These are phyloP conservation scores for Crotalus helleri DNA, from an alignment of 2,113 vertebrate species.

Conservation along the genomic window DNA sequence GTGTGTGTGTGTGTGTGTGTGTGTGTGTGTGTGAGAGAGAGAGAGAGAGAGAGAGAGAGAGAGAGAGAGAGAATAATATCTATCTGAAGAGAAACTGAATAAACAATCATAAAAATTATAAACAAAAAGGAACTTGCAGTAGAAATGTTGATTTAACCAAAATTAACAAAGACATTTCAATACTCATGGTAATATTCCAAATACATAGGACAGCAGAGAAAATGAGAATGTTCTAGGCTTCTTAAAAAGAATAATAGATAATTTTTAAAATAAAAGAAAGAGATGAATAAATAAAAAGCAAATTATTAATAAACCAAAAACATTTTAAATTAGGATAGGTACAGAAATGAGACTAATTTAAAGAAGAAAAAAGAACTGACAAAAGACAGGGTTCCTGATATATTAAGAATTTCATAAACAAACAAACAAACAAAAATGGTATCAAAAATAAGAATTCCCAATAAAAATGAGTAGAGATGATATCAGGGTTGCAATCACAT, in stretches of 20 bases:
- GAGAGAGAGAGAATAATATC: too few species aligned
- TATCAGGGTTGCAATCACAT: not conserved
- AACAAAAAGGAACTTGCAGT: not conserved
- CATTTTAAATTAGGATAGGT: not conserved
- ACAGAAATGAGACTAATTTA: not conserved
- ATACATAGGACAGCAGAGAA: not conserved
- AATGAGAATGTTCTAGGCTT: not conserved
- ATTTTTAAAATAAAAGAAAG: not conserved
- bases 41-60: too few species aligned
- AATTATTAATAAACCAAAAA: not conserved
- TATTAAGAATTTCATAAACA: not conserved
- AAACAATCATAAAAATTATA: not conserved
- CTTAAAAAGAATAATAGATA: not conserved
- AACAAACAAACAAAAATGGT: not conserved
- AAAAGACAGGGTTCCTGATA: not conserved
- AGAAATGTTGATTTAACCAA: not conserved
- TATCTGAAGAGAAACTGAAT: not conserved
- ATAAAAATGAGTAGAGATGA: not conserved
- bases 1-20: too few species aligned
- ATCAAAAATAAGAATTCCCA: not conserved
- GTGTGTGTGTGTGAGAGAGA: too few species aligned
- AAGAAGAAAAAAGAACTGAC: not conserved
- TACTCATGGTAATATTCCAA: not conserved
- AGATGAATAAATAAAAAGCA: not conserved
- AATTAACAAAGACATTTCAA: not conserved